phyloP scores from a whole-genome alignment of 2,888 invertebrate genomes.

The Morpho deidamia region DNA sequence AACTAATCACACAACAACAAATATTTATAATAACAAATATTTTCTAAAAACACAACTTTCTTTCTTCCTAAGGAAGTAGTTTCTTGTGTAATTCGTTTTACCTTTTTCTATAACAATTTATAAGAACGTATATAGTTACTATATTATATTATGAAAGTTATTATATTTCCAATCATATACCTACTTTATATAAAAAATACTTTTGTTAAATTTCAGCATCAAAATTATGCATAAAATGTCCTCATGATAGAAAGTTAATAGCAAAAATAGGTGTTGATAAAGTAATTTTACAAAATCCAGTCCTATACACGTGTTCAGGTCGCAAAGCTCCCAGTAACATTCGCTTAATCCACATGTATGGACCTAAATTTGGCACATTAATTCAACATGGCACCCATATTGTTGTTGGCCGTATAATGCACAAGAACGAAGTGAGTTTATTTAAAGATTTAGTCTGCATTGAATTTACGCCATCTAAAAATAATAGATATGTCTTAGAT shows the following conservation, averaged over 20 bases:
- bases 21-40: too few species aligned
- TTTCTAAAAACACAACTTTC: too few species aligned
- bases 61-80: too few species aligned
- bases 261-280: slow-evolving; percentile 51
- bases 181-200: too few species aligned
- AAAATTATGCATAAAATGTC: slow-evolving; percentile 57
- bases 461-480: not conserved
- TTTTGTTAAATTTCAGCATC: slow-evolving; percentile 25
- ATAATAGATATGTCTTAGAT: slow-evolving; percentile 17
- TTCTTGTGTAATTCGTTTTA: too few species aligned
- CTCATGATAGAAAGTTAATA: slow-evolving; percentile 59
- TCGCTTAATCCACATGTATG: slow-evolving; percentile 52
- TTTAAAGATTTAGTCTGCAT: slow-evolving; percentile 1
- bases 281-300: slow-evolving; percentile 49
- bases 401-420: slow-evolving; percentile 50
- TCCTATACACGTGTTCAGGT: slow-evolving; percentile 49
- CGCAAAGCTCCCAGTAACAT: slow-evolving; percentile 40
- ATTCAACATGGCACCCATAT: slow-evolving; percentile 57
- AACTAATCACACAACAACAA: too few species aligned
- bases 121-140: too few species aligned
- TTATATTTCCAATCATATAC: too few species aligned
- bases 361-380: slow-evolving; percentile 58
- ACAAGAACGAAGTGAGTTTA: slow-evolving; percentile 47
- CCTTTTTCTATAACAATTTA: too few species aligned
- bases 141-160: too few species aligned